Evolutionary conservation across 1,140 invertebrate species (phyloP).

Genomic region (Papilio polytes): DNA sequence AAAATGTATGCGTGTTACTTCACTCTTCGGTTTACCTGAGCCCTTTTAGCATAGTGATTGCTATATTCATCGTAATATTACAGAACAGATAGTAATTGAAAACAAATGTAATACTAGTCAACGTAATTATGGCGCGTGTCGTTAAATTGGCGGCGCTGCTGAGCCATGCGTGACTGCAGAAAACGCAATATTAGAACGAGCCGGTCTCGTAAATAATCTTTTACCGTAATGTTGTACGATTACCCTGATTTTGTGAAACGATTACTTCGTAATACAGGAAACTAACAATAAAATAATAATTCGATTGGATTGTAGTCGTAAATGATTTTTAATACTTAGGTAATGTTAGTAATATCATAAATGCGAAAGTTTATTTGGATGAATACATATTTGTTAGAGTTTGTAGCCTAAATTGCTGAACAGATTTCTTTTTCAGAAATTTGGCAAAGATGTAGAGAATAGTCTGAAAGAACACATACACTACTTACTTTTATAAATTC

Average conservation of each 20-base stretch:
- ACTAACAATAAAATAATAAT: slow-evolving; percentile 10
- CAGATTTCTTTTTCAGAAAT: no score
- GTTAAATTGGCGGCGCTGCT: slow-evolving; percentile 6
- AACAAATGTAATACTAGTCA: slow-evolving; percentile 2
- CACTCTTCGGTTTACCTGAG: no score
- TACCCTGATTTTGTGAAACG: slow-evolving; percentile 35
- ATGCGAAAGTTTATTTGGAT: no score
- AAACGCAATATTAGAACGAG: slow-evolving; percentile 30
- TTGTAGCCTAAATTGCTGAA: no score
- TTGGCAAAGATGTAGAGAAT: no score
- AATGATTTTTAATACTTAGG: neutral
- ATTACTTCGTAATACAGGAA: slow-evolving; percentile 27
- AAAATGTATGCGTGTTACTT: neutral
- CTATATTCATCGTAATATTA: neutral
- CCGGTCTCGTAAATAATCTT: slow-evolving; percentile 22
- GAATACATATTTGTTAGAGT: no score
- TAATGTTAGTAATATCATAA: no score
- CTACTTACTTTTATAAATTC: no score
- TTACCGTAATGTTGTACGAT: slow-evolving; percentile 35
- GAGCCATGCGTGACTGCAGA: slow-evolving; percentile 23
- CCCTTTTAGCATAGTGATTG: neutral
- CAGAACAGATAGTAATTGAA: neutral
- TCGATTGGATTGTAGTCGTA: neutral
- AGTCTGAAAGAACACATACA: no score
- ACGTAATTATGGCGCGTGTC: slow-evolving; percentile 10